Base-by-base conservation (phyloP, 2,888 invertebrate genomes). In the Sphinx pinastri region DNA sequence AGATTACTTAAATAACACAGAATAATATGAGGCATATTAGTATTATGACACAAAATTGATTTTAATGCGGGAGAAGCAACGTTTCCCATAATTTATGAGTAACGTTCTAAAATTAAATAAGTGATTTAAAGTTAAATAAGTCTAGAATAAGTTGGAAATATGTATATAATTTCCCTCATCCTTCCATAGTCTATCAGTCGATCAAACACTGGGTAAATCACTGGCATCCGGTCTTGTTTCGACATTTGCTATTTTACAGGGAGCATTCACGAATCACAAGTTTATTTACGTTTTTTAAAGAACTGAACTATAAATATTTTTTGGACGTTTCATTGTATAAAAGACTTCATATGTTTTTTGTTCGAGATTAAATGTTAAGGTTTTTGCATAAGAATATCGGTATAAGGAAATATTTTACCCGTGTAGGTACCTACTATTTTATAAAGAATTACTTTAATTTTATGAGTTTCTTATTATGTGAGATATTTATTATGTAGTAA, bases 151-250 rank as follows among this genome's bases (percentile, higher is more conserved):
- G 14, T 54, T 54, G n/a, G 0, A 54, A 54, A 54, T 12, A 19
- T 55, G 19, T 55, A 55, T 55, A 55, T 55, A 55, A 55, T 55
- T 19, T 11, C 8, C 19, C 12, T 19, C 19, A 19, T 55, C 55
- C 55, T 16, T 55, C 19, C 11, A 19, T 11, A 49, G 13, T 47
- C 19, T 60, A 11, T 25, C 14, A 19, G 47, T 69, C 19, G 55
- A 63, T 69, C 63, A 54, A 55, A 55, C n/a, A 54, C 2, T 51
- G 19, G 10, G 11, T 49, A 47, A 69, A 66, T 45, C 16, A 47
- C 55, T 69, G 55, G 52, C 45, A 57, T 69, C 63, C 69, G 14
- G 25, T 38, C 45, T 38, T 45, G 47, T 67, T 71, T 57, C 71
- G 11, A 67, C 58, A 58, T 67, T n/a, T 57, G 25, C 51, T 68